Evolutionary conservation across 1,140 invertebrate species (phyloP).

Genomic region (Macrosteles quadrilineatus): DNA sequence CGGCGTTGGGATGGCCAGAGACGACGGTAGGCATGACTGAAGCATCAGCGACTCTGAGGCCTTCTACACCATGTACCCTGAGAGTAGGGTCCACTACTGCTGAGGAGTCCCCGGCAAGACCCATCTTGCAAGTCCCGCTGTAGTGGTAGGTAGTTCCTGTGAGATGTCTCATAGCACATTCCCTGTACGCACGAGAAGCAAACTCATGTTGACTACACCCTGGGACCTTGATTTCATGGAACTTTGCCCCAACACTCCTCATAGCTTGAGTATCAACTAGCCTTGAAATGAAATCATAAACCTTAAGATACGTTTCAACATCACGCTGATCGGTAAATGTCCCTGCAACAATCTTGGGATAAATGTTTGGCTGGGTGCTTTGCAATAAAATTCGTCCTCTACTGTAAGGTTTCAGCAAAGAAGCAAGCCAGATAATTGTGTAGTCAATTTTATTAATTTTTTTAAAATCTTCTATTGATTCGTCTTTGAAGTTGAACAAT

Average conservation of each 20-base stretch:
- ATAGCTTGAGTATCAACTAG: constrained; percentile 40
- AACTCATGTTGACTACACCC: constrained; percentile 73
- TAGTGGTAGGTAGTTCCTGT: constrained; percentile 87
- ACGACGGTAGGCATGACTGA: constrained; percentile 86
- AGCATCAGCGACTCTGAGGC: constrained; percentile 81
- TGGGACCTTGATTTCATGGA: constrained; percentile 71
- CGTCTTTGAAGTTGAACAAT: background rate
- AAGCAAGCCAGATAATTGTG: background rate
- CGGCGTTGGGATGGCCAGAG: constrained; percentile 81
- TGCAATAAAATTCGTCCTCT: constrained; percentile 65
- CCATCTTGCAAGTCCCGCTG: constrained; percentile 82
- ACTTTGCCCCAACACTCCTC: constrained; percentile 35
- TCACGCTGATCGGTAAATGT: constrained; percentile 70
- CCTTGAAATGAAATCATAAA: constrained; percentile 22
- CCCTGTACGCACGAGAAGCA: constrained; percentile 76
- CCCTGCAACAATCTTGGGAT: constrained; percentile 79
- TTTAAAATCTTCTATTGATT: background rate
- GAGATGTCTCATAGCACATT: constrained; percentile 80
- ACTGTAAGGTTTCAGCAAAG: constrained; percentile 57
- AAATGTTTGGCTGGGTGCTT: constrained; percentile 63
- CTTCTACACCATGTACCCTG: constrained; percentile 73
- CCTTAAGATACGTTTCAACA: constrained; percentile 62
- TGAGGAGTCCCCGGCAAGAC: constrained; percentile 66
- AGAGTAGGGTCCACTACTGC: constrained; percentile 82
- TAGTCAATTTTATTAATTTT: constrained; percentile 10